These are phyloP conservation scores for Apis cerana DNA, from an alignment of 1,140 invertebrate species.

Conservation along the genomic window DNA sequence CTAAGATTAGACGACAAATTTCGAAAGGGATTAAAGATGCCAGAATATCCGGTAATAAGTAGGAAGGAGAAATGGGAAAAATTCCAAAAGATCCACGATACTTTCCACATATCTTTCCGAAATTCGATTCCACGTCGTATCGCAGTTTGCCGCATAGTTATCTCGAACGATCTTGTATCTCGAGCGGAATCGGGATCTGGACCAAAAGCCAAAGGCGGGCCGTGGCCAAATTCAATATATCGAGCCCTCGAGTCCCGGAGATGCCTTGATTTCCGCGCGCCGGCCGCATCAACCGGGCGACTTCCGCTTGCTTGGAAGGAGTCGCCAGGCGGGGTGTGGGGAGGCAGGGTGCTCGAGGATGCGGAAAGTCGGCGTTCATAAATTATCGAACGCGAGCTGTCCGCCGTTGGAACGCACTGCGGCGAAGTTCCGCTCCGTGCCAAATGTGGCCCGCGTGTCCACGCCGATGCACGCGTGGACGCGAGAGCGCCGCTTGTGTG, in stretches of 20 bases:
- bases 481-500: background rate
- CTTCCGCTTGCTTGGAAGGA: slow-evolving; percentile 25
- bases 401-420: slow-evolving; percentile 71
- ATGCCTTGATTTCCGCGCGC: slow-evolving; percentile 49
- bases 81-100: too few species aligned
- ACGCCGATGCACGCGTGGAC: slow-evolving; percentile 27
- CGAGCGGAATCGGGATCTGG: background rate
- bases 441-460: slow-evolving; percentile 63
- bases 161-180: background rate
- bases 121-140: background rate
- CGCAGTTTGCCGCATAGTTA: background rate
- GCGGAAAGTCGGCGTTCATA: slow-evolving; percentile 59
- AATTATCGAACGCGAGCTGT: slow-evolving; percentile 71
- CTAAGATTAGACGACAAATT: too few species aligned
- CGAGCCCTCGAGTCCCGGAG: slow-evolving; percentile 34
- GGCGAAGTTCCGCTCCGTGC: slow-evolving; percentile 69
- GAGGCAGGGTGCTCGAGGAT: slow-evolving; percentile 33
- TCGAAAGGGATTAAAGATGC: too few species aligned
- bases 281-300: slow-evolving; percentile 32
- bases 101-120: background rate
- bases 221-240: slow-evolving; percentile 20
- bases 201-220: background rate
- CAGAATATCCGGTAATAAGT: too few species aligned
- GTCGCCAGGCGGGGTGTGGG: background rate
- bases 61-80: too few species aligned